Conservation (phyloP, 2,113 vertebrate genomes). For the Struthidea cinerea region DNA sequence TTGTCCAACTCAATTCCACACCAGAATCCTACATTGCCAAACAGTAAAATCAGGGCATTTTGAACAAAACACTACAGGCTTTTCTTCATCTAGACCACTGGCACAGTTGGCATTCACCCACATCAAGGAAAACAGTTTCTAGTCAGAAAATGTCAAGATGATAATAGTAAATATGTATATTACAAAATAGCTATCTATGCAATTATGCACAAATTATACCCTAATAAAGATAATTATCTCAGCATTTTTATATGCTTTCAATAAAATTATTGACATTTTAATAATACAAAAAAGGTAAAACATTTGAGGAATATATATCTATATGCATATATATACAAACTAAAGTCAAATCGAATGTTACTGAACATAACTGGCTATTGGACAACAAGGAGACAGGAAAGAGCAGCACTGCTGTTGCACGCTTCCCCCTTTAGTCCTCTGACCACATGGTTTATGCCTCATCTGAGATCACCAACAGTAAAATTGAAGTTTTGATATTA, state of each 20-base stretch:
- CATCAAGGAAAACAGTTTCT: not conserved
- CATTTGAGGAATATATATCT: not conserved
- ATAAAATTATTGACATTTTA: not conserved
- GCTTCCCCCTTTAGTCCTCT: not conserved
- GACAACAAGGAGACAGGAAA: not conserved
- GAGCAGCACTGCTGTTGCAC: not conserved
- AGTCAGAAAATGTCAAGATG: not conserved
- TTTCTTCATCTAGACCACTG: not conserved
- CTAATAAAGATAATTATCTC: not conserved
- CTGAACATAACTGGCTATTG: not conserved
- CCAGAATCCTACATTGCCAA: slow-evolving; percentile 82
- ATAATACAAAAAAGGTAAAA: not conserved
- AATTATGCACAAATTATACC: not conserved
- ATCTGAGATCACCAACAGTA: slow-evolving; percentile 4
- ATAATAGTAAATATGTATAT: not conserved
- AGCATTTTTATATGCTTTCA: not conserved
- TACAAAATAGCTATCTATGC: not conserved
- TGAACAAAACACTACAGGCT: not conserved
- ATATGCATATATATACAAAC: not conserved
- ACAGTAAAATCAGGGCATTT: not conserved
- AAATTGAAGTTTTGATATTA: slow-evolving; percentile 15
- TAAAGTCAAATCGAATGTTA: not conserved
- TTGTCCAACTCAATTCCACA: slow-evolving; percentile 93
- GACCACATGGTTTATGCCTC: not conserved
- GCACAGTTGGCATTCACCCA: not conserved